These are phyloP conservation scores for Aleiodes alternator DNA, from an alignment of 2,888 invertebrate genomes.

Conservation along the genomic window DNA sequence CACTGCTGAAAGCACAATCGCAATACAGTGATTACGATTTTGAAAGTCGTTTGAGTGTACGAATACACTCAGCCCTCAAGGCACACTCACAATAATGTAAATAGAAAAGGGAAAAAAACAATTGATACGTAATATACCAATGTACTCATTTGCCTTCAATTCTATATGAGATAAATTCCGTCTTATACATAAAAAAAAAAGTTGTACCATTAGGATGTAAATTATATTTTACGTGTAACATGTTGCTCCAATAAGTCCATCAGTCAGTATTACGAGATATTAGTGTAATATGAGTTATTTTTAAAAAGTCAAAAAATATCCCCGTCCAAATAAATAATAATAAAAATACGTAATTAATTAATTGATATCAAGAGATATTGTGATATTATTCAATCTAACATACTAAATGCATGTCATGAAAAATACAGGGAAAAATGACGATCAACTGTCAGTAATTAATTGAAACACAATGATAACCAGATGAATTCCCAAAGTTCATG, in stretches of 20 bases:
- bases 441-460: constrained; percentile 36
- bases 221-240: constrained; percentile 13
- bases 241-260: constrained; percentile 8
- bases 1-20: constrained; percentile 76
- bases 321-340: constrained; percentile 9
- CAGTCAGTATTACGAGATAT: constrained; percentile 20
- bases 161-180: constrained; percentile 13
- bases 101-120: background rate
- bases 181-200: constrained; percentile 11
- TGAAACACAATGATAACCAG: constrained; percentile 49
- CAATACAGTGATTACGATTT: constrained; percentile 82
- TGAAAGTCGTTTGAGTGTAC: constrained; percentile 80
- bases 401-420: no score
- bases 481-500: constrained; percentile 65
- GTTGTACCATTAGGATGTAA: background rate
- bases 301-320: constrained; percentile 13
- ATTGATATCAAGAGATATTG: background rate
- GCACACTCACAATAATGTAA: constrained; percentile 39
- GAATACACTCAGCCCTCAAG: constrained; percentile 79
- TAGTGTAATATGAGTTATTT: constrained; percentile 28
- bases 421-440: constrained; percentile 16
- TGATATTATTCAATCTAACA: background rate
- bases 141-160: constrained; percentile 40
- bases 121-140: constrained; percentile 31
- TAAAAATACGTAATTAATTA: constrained; percentile 22